These are phyloP conservation scores for Fregata magnificens DNA, from an alignment of 2,113 vertebrate genomes.

Conservation along the genomic window DNA sequence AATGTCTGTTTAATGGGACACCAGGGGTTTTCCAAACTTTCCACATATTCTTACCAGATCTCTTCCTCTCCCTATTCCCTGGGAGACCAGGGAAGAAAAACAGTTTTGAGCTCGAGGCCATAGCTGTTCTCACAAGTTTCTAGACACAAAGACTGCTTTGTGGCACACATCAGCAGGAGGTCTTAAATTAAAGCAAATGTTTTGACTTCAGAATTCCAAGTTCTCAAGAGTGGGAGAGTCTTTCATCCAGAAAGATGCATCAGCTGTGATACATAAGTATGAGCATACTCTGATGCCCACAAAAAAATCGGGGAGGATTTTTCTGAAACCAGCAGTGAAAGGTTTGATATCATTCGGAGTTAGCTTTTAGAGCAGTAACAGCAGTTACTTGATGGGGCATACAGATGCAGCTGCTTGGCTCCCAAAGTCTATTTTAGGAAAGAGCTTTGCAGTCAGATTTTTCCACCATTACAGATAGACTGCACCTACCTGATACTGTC, in stretches of 20 bases:
- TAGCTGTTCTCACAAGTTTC: background rate
- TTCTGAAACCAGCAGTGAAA: background rate
- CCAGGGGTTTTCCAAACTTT: conserved; percentile 28
- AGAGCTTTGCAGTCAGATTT: background rate
- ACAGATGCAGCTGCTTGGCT: background rate
- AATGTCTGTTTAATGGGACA: background rate
- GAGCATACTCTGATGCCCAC: background rate
- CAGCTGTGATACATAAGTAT: background rate
- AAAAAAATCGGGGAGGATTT: background rate
- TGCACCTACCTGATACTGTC: background rate
- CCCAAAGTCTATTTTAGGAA: background rate
- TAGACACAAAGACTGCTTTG: background rate
- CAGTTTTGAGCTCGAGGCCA: background rate
- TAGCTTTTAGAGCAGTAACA: background rate
- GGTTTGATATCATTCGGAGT: background rate
- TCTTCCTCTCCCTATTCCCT: background rate
- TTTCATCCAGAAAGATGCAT: background rate
- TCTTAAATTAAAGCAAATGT: background rate
- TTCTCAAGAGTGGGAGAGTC: background rate
- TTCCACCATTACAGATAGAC: background rate
- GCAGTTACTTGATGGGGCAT: background rate
- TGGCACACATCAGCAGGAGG: background rate
- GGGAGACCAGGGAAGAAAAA: background rate
- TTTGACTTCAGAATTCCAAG: background rate
- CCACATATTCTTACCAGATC: background rate